phyloP scores from a whole-genome alignment of 2,888 invertebrate species.

The Rhimphoctona megacephalus region DNA sequence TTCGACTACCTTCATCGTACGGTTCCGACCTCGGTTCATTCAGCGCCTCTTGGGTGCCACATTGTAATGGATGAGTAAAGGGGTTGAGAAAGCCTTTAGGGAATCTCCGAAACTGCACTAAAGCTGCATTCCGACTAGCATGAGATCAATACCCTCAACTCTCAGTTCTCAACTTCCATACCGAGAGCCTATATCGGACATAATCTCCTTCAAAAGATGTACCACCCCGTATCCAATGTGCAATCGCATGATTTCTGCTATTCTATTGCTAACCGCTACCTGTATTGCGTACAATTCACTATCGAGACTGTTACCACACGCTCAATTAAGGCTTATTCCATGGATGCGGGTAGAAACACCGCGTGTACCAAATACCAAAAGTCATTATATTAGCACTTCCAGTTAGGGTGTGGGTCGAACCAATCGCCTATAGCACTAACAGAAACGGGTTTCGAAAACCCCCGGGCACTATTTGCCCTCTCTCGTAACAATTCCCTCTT shows the following conservation, averaged over 20 bases:
- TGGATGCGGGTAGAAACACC: conserved; percentile 15
- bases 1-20: background rate
- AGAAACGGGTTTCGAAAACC: conserved; percentile 29
- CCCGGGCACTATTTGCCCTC: conserved; percentile 57
- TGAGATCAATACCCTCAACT: conserved; percentile 30
- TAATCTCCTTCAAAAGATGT: conserved; percentile 42
- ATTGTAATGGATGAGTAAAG: conserved; percentile 29
- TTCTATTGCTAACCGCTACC: conserved; percentile 27
- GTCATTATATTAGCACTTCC: conserved; percentile 51
- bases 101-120: conserved; percentile 24
- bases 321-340: conserved; percentile 60
- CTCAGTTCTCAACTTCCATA: conserved; percentile 43
- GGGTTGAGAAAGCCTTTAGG: conserved; percentile 15
- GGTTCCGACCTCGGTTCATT: background rate
- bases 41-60: conserved; percentile 19
- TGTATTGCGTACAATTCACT: conserved; percentile 28
- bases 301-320: conserved; percentile 49
- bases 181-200: conserved; percentile 33
- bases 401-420: conserved; percentile 11
- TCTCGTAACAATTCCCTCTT: background rate
- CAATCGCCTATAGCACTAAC: conserved; percentile 44
- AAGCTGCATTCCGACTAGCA: conserved; percentile 23
- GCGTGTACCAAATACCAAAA: conserved; percentile 23
- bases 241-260: conserved; percentile 44
- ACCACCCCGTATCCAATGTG: conserved; percentile 17